These are phyloP conservation scores for Sebastolobus alascanus DNA, from an alignment of 2,797 vertebrate genomes.

Conservation along the genomic window DNA sequence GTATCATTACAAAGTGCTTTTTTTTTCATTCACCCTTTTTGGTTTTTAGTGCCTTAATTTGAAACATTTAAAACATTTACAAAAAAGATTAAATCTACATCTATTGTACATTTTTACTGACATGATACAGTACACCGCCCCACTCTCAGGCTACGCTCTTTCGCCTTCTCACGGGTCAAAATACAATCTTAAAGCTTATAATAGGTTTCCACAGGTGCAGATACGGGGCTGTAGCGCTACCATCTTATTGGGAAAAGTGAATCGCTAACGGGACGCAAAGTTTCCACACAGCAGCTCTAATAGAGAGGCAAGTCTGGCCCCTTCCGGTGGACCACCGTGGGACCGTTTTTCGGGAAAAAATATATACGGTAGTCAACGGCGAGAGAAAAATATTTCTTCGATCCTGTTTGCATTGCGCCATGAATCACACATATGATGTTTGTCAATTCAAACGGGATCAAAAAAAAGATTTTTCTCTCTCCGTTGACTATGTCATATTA, in stretches of 20 bases:
- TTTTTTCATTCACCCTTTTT: slow-evolving; percentile 83
- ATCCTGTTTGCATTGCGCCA: too few relatives aligned
- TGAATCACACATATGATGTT: too few relatives aligned
- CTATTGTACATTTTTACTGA: slow-evolving; percentile 66
- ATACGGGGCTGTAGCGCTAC: slow-evolving; percentile 43
- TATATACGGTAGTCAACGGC: too few relatives aligned
- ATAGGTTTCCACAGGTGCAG: slow-evolving; percentile 65
- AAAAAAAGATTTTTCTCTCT: too few relatives aligned
- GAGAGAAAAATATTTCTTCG: too few relatives aligned
- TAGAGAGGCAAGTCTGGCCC: too few relatives aligned
- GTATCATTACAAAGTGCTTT: slow-evolving; percentile 85
- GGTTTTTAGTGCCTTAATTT: slow-evolving; percentile 83
- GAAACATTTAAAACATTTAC: slow-evolving; percentile 67
- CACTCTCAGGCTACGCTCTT: slow-evolving; percentile 39
- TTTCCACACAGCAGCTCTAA: slow-evolving; percentile 61
- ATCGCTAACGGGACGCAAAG: slow-evolving; percentile 35
- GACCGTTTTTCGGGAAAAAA: too few relatives aligned
- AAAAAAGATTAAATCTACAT: slow-evolving; percentile 57
- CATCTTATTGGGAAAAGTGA: slow-evolving; percentile 27
- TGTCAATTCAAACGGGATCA: too few relatives aligned
- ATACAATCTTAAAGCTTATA: slow-evolving; percentile 83
- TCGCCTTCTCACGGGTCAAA: slow-evolving; percentile 42
- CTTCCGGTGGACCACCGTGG: too few relatives aligned
- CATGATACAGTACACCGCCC: slow-evolving; percentile 51
- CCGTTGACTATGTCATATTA: too few relatives aligned